Percentiles rank a stretch among this genome's conserved stretches.
phyloP scores from a whole-genome alignment of 2,888 invertebrate genomes.

The Alentia gelatinosa region DNA sequence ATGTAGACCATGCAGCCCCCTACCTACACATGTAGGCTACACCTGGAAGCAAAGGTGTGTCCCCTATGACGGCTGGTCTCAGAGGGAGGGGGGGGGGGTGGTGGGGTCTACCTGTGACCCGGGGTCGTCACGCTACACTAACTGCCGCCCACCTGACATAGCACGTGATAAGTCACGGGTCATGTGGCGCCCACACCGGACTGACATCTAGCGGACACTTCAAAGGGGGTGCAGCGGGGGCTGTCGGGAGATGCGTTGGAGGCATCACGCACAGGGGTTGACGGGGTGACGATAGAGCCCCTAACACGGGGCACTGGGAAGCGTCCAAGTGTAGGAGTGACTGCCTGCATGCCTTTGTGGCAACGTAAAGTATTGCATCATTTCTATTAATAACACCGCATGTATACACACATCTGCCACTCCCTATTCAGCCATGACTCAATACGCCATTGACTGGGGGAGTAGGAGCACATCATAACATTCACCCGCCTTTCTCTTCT shows the following conservation, averaged over 20 bases:
- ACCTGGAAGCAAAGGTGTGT: too few relatives aligned
- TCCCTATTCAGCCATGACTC: too few relatives aligned
- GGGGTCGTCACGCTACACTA: not conserved
- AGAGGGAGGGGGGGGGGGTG: not conserved
- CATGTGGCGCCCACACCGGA: not conserved
- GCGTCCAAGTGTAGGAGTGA: too few relatives aligned
- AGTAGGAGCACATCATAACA: too few relatives aligned
- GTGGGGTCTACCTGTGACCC: not conserved
- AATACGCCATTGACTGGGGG: too few relatives aligned
- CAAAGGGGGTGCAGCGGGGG: not conserved
- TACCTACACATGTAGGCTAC: too few relatives aligned
- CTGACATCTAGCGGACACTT: slow-evolving; percentile 30
- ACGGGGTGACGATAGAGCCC: not conserved
- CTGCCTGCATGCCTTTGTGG: too few relatives aligned
- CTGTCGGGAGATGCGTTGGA: not conserved
- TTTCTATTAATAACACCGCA: too few relatives aligned
- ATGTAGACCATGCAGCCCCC: too few relatives aligned
- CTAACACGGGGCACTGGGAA: not conserved
- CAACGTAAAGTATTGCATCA: too few relatives aligned
- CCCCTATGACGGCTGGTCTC: not conserved
- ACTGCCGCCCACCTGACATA: not conserved
- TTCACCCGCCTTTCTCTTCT: too few relatives aligned
- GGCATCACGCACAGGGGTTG: not conserved
- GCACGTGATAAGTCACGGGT: slow-evolving; percentile 31
- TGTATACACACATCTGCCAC: too few relatives aligned